These are phyloP conservation scores for Rambutsinella grinnellia DNA, from an alignment of 2,888 invertebrate genomes.

Conservation along the genomic window DNA sequence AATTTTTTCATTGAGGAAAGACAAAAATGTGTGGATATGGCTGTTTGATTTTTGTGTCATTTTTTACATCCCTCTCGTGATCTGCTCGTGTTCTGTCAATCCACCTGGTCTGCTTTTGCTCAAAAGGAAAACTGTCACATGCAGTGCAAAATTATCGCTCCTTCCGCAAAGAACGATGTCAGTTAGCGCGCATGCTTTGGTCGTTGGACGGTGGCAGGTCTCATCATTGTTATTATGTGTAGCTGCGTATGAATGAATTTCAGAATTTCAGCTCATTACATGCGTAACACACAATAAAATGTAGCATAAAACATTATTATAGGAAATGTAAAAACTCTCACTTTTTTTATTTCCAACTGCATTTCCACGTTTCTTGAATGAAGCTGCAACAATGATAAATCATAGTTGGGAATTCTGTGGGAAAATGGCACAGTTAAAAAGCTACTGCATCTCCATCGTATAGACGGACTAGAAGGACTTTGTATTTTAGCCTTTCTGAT, in stretches of 20 bases:
- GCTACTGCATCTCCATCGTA: no score
- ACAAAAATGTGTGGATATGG: background rate
- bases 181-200: background rate
- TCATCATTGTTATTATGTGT: conserved; percentile 7
- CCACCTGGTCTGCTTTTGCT: conserved; percentile 27
- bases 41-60: background rate
- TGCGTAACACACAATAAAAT: background rate
- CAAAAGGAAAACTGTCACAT: conserved; percentile 42
- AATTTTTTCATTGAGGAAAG: background rate
- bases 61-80: conserved; percentile 10
- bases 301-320: no score
- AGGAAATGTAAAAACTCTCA: conserved; percentile 49
- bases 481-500: no score
- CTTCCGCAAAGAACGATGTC: conserved; percentile 26
- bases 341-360: conserved; percentile 48
- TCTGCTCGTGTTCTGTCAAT: conserved; percentile 19
- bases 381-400: background rate
- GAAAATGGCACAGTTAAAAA: background rate
- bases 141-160: conserved; percentile 18
- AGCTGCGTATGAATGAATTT: conserved; percentile 14
- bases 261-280: no score
- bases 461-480: no score
- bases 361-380: conserved; percentile 34
- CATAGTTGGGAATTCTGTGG: background rate
- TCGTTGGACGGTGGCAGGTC: background rate